phyloP scores from a whole-genome alignment of 23 tunicate genomes.

The Clavelina lepadiformis region DNA sequence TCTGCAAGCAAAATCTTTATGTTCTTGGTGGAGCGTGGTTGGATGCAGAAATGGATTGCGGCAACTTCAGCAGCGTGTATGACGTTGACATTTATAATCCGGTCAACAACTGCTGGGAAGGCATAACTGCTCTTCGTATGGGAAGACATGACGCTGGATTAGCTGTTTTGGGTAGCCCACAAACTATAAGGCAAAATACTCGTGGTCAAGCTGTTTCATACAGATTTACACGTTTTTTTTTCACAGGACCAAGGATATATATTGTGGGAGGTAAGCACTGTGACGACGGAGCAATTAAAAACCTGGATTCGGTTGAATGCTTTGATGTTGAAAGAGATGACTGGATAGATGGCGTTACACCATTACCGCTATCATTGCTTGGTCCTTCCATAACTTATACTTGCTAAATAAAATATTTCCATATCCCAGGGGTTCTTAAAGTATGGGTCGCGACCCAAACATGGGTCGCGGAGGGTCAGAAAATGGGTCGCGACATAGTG shows the following conservation, averaged over 20 bases:
- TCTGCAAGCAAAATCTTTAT: slow-evolving; percentile 31
- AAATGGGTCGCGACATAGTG: no score
- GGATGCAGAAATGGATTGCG: slow-evolving; percentile 72
- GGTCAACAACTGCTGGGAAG: slow-evolving; percentile 72
- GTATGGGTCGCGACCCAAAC: no score
- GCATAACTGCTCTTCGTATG: slow-evolving; percentile 58
- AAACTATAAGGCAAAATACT: no score
- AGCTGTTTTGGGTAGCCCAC: slow-evolving; percentile 61
- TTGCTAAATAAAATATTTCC: slow-evolving; percentile 13
- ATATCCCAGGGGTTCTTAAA: no score
- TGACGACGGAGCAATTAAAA: slow-evolving; percentile 71
- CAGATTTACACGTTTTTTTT: neutral
- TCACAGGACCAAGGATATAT: slow-evolving; percentile 77
- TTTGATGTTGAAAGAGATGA: slow-evolving; percentile 72
- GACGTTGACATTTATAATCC: slow-evolving; percentile 76
- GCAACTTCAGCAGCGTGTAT: slow-evolving; percentile 85
- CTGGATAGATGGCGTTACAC: slow-evolving; percentile 65
- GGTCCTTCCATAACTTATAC: slow-evolving; percentile 80
- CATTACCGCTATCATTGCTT: slow-evolving; percentile 61
- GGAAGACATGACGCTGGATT: slow-evolving; percentile 84
- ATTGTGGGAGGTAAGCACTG: slow-evolving; percentile 89
- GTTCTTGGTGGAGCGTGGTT: slow-evolving; percentile 90
- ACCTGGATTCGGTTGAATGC: slow-evolving; percentile 81
- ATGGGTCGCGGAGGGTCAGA: no score
- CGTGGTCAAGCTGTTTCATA: neutral